Evolutionary conservation across 2,888 invertebrate genomes (phyloP).

Genomic region (Brachypalpus laphriformis): DNA sequence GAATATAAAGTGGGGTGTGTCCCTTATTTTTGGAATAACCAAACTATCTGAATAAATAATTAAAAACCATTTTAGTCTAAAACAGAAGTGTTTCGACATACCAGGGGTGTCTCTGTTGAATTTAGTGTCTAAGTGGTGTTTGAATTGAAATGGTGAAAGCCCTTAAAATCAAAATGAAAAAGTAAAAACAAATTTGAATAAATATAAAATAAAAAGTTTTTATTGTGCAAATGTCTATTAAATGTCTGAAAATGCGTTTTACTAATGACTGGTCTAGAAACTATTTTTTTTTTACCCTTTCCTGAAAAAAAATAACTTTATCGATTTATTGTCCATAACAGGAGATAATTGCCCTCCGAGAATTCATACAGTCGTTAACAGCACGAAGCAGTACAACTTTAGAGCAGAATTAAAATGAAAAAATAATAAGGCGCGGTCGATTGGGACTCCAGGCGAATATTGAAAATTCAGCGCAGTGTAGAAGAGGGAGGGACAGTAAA

Average conservation of each 20-base stretch:
- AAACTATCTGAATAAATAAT: slow-evolving; percentile 11
- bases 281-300: neutral
- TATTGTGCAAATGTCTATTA: neutral
- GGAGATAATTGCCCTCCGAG: slow-evolving; percentile 36
- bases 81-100: slow-evolving; percentile 3
- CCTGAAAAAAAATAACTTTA: slow-evolving; percentile 44
- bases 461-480: neutral
- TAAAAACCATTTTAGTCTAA: neutral
- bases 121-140: slow-evolving; percentile 39
- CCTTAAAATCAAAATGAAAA: slow-evolving; percentile 46
- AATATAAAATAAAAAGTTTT: neutral
- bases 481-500: too few relatives aligned
- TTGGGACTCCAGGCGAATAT: neutral
- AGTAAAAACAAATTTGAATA: slow-evolving; percentile 46
- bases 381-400: neutral
- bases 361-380: neutral
- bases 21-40: neutral
- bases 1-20: neutral
- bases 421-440: neutral
- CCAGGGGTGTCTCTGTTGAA: neutral
- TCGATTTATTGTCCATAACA: slow-evolving; percentile 63
- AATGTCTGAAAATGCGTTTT: neutral
- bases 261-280: neutral
- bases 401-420: neutral
- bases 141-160: slow-evolving; percentile 25